A percentile compares a stretch with the other conserved stretches of the same genome.
These are phyloP conservation scores for Lasioglossum calceatum DNA, from an alignment of 2,888 invertebrate species.

Conservation along the genomic window DNA sequence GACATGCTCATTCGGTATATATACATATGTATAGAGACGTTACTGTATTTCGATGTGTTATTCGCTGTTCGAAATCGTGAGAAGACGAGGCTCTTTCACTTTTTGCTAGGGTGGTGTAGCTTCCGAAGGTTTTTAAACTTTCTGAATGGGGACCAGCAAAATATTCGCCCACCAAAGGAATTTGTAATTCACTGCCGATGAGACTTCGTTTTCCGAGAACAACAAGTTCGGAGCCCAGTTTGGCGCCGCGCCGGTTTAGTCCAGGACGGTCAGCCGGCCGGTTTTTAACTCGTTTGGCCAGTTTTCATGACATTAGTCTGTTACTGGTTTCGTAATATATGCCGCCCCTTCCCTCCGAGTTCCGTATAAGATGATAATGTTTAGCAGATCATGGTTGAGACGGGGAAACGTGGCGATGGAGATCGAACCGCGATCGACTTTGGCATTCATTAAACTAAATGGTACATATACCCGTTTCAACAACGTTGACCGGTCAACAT, in stretches of 20 bases:
- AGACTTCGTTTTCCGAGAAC: constrained; percentile 65
- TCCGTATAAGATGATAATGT: constrained; percentile 68
- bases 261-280: constrained; percentile 67
- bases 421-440: constrained; percentile 47
- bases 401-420: constrained; percentile 42
- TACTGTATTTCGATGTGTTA: background rate
- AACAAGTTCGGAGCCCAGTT: constrained; percentile 65
- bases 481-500: no score
- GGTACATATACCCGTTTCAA: background rate
- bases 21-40: no score
- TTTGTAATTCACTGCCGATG: constrained; percentile 64
- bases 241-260: constrained; percentile 69
- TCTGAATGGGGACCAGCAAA: background rate
- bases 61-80: background rate
- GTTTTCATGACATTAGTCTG: constrained; percentile 72
- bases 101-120: background rate
- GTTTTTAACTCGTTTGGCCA: constrained; percentile 72
- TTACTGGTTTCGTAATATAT: constrained; percentile 74
- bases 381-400: constrained; percentile 56
- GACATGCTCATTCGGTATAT: no score
- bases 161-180: constrained; percentile 39
- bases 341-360: constrained; percentile 65
- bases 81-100: background rate
- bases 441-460: background rate
- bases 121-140: background rate